Conservation (phyloP, 2,888 invertebrate species). For the Subacronicta megacephala region DNA sequence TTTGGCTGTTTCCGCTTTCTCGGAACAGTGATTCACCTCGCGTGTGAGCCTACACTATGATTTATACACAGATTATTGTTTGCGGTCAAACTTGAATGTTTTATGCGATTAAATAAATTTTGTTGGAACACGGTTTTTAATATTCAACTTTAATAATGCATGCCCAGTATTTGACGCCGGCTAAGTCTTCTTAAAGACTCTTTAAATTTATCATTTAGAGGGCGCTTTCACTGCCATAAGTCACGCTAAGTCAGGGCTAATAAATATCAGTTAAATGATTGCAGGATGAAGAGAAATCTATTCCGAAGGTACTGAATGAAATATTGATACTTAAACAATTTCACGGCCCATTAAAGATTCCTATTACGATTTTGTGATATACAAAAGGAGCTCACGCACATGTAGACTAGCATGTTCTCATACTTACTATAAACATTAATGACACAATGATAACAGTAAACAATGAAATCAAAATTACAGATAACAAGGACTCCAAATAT, state of each 20-base stretch:
- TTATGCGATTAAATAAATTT: constrained; percentile 75
- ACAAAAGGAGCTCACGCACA: constrained; percentile 2
- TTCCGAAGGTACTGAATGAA: constrained; percentile 22
- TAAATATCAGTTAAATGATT: constrained; percentile 64
- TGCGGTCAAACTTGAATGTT: constrained; percentile 76
- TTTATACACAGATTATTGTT: constrained; percentile 80
- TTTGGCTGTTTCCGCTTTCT: constrained; percentile 87
- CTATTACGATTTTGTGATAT: constrained; percentile 3
- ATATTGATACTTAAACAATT: constrained; percentile 29
- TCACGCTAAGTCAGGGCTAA: constrained; percentile 73
- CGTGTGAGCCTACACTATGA: constrained; percentile 80
- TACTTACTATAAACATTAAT: constrained; percentile 22
- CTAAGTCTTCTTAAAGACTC: constrained; percentile 73
- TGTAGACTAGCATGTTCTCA: not conserved
- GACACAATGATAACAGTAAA: constrained; percentile 37
- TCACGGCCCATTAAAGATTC: not conserved
- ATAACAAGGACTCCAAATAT: constrained; percentile 41
- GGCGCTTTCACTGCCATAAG: constrained; percentile 78
- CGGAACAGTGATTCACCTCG: constrained; percentile 86
- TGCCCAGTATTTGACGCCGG: constrained; percentile 53
- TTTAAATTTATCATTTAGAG: constrained; percentile 76
- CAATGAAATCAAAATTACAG: constrained; percentile 44
- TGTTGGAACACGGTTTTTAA: constrained; percentile 72
- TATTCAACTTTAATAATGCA: constrained; percentile 71
- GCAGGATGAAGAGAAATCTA: constrained; percentile 56